A percentile compares a stretch with the other conserved stretches of the same genome.
Conservation (phyloP, 2,888 invertebrate species). For the Ditula angustiorana region DNA sequence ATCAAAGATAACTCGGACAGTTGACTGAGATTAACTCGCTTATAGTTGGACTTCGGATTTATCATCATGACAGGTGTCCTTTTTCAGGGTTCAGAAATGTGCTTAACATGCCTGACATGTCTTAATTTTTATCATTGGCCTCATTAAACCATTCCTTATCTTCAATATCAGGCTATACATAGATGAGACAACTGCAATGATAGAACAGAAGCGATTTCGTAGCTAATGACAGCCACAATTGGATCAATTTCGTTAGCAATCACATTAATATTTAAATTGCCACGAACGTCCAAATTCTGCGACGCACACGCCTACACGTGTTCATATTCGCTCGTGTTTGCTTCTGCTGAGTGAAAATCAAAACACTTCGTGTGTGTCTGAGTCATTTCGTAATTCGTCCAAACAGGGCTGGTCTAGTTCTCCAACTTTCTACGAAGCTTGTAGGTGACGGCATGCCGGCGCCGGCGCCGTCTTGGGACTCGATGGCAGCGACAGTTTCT, state of each 20-base stretch:
- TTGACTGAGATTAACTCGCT: no score
- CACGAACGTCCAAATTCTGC: slow-evolving; percentile 44
- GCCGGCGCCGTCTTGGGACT: slow-evolving; percentile 65
- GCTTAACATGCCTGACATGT: no score
- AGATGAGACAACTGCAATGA: not conserved
- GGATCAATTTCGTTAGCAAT: slow-evolving; percentile 23
- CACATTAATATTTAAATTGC: slow-evolving; percentile 33
- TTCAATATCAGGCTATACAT: not conserved
- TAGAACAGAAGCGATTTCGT: slow-evolving; percentile 2
- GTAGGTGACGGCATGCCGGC: slow-evolving; percentile 67
- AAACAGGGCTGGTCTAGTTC: slow-evolving; percentile 77
- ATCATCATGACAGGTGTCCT: no score
- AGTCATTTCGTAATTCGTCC: slow-evolving; percentile 64
- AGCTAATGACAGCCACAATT: no score
- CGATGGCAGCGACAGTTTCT: slow-evolving; percentile 55
- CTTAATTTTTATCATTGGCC: no score
- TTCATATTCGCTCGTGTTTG: slow-evolving; percentile 46
- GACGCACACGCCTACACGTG: slow-evolving; percentile 42
- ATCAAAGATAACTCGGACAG: no score
- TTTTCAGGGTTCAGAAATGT: no score
- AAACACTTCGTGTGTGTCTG: slow-evolving; percentile 61
- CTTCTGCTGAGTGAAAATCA: slow-evolving; percentile 63
- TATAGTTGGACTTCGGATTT: no score
- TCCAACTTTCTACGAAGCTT: slow-evolving; percentile 79
- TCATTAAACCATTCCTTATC: not conserved